phyloP scores from a whole-genome alignment of 2,888 invertebrate genomes.

The Oxystoma pomonae region DNA sequence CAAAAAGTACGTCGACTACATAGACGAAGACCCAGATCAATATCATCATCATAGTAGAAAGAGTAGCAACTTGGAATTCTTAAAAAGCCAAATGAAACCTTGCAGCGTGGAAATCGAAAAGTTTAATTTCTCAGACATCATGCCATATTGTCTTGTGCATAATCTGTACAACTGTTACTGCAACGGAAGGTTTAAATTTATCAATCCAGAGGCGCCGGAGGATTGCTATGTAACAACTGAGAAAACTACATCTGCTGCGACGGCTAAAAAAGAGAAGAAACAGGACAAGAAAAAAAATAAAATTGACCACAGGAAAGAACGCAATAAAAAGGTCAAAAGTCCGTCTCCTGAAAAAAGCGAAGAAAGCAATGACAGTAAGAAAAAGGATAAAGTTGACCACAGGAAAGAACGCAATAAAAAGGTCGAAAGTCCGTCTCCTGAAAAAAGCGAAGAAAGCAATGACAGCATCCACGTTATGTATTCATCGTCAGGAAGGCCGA shows the following conservation, averaged over 20 bases:
- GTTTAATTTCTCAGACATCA: conserved; percentile 43
- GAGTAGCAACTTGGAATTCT: neutral
- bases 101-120: conserved; percentile 25
- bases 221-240: neutral
- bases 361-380: conserved; percentile 2
- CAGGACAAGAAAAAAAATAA: neutral
- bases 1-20: conserved; percentile 58
- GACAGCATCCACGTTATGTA: neutral
- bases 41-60: neutral
- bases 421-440: neutral
- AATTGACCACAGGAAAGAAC: neutral
- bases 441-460: neutral
- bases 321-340: neutral
- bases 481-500: conserved; percentile 6
- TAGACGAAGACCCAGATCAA: conserved; percentile 34
- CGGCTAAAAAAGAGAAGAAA: neutral
- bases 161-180: conserved; percentile 64
- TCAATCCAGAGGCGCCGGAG: neutral
- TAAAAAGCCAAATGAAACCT: conserved; percentile 1
- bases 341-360: neutral
- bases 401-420: neutral
- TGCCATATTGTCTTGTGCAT: conserved; percentile 65
- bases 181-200: conserved; percentile 48
- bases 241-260: neutral
- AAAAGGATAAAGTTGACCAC: neutral